Conservation (phyloP, 2,113 vertebrate genomes). For the Oncorhynchus masou region DNA sequence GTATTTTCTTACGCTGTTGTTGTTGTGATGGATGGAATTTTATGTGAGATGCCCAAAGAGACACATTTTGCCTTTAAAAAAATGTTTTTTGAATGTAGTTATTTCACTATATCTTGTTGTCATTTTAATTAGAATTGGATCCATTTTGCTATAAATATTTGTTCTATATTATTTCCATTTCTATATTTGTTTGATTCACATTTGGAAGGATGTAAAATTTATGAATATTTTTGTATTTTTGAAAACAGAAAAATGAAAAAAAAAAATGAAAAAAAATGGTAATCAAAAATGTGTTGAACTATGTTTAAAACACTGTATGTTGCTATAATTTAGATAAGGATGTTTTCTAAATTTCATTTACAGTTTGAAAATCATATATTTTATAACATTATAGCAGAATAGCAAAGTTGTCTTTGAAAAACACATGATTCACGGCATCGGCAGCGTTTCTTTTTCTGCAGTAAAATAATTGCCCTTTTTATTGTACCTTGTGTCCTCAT, state of each 20-base stretch:
- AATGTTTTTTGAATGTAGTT: not conserved
- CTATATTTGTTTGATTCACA: not conserved
- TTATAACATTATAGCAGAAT: not conserved
- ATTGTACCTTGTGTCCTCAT: conserved; percentile 20
- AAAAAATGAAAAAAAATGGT: not conserved
- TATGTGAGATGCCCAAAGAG: not conserved
- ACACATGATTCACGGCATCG: not conserved
- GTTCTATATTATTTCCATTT: no score
- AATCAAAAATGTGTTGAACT: not conserved
- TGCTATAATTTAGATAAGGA: not conserved
- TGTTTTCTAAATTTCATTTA: not conserved
- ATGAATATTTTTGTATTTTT: not conserved
- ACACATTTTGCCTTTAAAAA: no score
- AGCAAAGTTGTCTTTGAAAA: not conserved
- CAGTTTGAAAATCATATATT: not conserved
- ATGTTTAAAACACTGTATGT: not conserved
- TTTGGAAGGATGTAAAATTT: not conserved
- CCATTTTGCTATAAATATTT: no score
- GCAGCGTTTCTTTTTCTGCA: not conserved
- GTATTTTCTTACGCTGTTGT: not conserved
- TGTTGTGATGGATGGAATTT: not conserved
- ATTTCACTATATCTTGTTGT: not conserved
- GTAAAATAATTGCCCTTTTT: not conserved
- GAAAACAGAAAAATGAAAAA: not conserved
- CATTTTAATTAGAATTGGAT: no score